Base-by-base conservation (phyloP, 2,888 invertebrate genomes). In the Liodrosophila aerea region DNA sequence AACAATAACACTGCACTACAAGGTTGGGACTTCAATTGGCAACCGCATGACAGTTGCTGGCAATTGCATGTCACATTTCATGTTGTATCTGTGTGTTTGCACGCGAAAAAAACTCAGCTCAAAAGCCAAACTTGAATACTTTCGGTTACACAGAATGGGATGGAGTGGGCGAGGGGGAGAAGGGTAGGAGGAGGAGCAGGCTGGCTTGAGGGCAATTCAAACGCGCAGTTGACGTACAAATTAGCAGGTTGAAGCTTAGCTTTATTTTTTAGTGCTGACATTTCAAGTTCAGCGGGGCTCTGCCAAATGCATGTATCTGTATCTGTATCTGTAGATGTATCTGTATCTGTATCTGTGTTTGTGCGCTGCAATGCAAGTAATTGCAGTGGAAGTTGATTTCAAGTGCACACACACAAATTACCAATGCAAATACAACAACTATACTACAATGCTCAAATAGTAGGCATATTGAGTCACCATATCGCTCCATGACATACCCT, bases 401-500 rank as follows among this genome's bases (percentile, higher is more conserved):
- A 84, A 84, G 84, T 84, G 84, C 84, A 84, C 85, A 74, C 74
- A 82, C 83, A 82, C 85, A 85, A 86, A 84, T 84, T 86, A 85
- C 74, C 85, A 80, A 62, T 71, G 80, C 83, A 85, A 76, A 86
- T 70, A 80, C 61, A 72, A 65, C 63, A 62, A 63, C 60, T 67
- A 56, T 45, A 43, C 44, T 39, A 60, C 59, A 58, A 45, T 27
- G 54, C 65, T 40, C 44, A 40, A 39, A 63, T 62, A 57, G 73
- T 82, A 73, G 77, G 80, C 77, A 76, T 73, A 78, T 76, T 78
- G 84, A 78, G 81, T 83, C 84, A 78, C 57, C 77, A 41, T 22
- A 22, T 16, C 18, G 63, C 57, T 58, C 50, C 69, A 68, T 63
- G 63, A 68, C 59, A 68, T 64, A 59, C 67, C 70, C 70, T 61